phyloP scores from a whole-genome alignment of 35 echinoderm and acorn worm genomes.

The Amphiura filiformis region DNA sequence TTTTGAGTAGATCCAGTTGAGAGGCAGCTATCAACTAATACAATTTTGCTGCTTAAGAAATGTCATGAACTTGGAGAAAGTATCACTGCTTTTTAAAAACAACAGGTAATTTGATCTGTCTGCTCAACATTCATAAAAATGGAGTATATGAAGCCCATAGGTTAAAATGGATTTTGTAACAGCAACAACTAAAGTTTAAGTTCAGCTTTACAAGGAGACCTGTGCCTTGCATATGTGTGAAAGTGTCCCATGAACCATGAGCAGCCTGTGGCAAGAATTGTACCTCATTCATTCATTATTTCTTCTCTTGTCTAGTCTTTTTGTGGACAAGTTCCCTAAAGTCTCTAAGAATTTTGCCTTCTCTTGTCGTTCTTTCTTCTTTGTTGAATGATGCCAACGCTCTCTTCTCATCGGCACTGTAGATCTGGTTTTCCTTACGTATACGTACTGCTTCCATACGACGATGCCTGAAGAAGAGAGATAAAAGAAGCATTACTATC shows the following conservation, averaged over 20 bases:
- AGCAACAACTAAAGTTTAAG: too few relatives aligned
- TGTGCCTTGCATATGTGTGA: not conserved
- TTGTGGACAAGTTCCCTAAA: constrained; percentile 91
- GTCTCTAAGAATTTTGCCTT: constrained; percentile 85
- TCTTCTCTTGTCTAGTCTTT: constrained; percentile 63
- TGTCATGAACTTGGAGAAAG: too few relatives aligned
- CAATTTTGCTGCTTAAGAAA: too few relatives aligned
- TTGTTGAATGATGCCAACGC: constrained; percentile 93
- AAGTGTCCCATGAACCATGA: not conserved
- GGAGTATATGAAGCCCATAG: not conserved
- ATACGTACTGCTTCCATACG: constrained; percentile 99
- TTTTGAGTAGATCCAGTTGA: too few relatives aligned
- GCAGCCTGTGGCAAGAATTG: not conserved
- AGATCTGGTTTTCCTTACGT: constrained; percentile 99
- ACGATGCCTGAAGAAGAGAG: constrained; percentile 75
- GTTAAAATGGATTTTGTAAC: not conserved
- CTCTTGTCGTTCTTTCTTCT: constrained; percentile 87
- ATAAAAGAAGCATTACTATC: not conserved
- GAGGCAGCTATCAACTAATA: too few relatives aligned
- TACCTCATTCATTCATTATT: not conserved
- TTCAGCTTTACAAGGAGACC: not conserved
- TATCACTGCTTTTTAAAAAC: too few relatives aligned
- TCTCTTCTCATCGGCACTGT: constrained; percentile 98
- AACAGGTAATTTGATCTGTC: too few relatives aligned
- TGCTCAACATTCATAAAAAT: not conserved